A percentile compares a stretch with the other conserved stretches of the same genome.
Conservation (phyloP, 2,888 invertebrate genomes). For the Tipula unca region DNA sequence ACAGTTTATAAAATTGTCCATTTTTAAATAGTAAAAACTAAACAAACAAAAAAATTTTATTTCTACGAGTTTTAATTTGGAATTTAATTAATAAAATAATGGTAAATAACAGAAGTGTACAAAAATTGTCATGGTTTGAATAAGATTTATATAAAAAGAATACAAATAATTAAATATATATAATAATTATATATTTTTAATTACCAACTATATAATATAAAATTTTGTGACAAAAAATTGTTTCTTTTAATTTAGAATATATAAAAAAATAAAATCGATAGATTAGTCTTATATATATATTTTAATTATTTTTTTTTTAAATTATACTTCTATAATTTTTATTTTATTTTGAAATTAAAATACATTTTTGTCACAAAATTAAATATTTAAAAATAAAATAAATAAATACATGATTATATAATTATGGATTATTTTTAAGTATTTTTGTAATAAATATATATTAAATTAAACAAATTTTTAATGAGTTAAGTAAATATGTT, state of each 20-base stretch:
- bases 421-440: conserved; percentile 20
- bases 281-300: conserved; percentile 2
- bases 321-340: neutral
- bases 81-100: conserved; percentile 1
- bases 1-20: conserved; percentile 22
- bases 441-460: conserved; percentile 19
- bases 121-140: conserved; percentile 18
- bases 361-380: conserved; percentile 17
- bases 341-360: conserved; percentile 8
- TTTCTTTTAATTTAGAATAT: neutral
- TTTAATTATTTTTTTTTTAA: neutral
- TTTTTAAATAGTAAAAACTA: conserved; percentile 24
- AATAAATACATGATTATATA: conserved; percentile 19
- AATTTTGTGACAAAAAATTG: neutral
- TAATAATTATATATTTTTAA: conserved; percentile 18
- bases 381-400: too few species aligned
- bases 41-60: neutral
- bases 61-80: neutral
- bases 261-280: neutral
- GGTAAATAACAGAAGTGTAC: conserved; percentile 16
- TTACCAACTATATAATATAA: neutral
- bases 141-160: neutral
- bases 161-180: conserved; percentile 16
- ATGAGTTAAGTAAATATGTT: conserved; percentile 15
- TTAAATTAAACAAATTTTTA: conserved; percentile 15